Conservation (phyloP, 2,888 invertebrate genomes). For the Nudaria mundana region DNA sequence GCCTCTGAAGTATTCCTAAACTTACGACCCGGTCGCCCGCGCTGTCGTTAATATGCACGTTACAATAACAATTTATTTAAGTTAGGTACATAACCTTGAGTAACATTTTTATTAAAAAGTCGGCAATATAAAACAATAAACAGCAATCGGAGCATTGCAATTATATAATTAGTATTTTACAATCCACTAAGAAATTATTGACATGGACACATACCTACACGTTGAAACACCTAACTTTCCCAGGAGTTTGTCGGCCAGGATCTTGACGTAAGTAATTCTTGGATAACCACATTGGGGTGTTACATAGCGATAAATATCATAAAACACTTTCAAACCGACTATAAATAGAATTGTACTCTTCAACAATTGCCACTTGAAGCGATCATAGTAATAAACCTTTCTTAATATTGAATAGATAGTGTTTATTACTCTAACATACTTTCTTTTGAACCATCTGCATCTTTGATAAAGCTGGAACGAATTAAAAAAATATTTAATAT, state of each 20-base stretch:
- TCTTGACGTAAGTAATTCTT: not conserved
- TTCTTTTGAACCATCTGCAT: not conserved
- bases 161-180: not conserved
- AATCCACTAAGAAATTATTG: not conserved
- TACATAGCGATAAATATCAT: conserved; percentile 28
- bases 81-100: no score
- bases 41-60: no score
- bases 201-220: no score
- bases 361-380: conserved; percentile 37
- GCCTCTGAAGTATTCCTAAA: no score
- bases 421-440: not conserved
- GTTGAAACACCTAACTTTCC: not conserved
- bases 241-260: not conserved
- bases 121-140: no score
- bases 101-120: no score
- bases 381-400: conserved; percentile 23
- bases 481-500: no score
- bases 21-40: no score
- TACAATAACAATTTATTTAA: not conserved
- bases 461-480: conserved; percentile 1
- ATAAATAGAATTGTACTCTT: conserved; percentile 39
- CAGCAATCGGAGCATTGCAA: not conserved
- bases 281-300: not conserved
- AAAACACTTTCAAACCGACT: conserved; percentile 42
- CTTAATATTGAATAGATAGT: conserved; percentile 11